Percentiles rank a stretch among this genome's conserved stretches.
These are phyloP conservation scores for Natator depressus DNA, from an alignment of 2,113 vertebrate species.

Conservation along the genomic window DNA sequence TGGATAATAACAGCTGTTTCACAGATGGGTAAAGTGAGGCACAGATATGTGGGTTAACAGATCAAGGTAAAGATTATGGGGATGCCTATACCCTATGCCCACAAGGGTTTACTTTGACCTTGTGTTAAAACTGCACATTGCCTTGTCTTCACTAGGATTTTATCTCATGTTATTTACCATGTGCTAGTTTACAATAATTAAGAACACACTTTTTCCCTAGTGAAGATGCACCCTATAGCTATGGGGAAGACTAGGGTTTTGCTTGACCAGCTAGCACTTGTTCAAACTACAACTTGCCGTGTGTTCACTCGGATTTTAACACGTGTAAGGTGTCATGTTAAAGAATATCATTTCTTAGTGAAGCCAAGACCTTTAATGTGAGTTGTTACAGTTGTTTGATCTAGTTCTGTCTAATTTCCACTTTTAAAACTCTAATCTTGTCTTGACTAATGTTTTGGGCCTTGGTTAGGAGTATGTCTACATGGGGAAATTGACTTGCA, in stretches of 20 bases:
- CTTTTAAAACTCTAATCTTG: background rate
- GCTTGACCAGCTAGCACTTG: background rate
- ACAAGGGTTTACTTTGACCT: background rate
- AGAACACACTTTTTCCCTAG: background rate
- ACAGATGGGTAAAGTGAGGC: background rate
- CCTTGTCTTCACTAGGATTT: background rate
- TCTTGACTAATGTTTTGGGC: background rate
- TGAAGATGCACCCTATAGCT: background rate
- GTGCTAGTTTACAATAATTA: background rate
- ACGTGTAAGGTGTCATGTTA: background rate
- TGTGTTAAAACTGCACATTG: background rate
- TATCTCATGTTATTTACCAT: background rate
- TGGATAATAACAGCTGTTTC: background rate
- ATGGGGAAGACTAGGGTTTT: background rate
- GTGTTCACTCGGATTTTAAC: background rate
- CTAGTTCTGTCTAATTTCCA: background rate
- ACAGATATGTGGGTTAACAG: background rate
- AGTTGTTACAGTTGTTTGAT: background rate
- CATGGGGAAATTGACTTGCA: background rate
- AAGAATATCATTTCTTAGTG: background rate
- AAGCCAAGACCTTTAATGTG: background rate
- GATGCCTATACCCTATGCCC: background rate
- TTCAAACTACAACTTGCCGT: background rate
- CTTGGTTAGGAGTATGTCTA: background rate
- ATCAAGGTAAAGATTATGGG: background rate